Percentiles rank a stretch among this genome's conserved stretches.
Conservation (phyloP, 2,113 vertebrate species). For the Pollimyrus isidori region DNA sequence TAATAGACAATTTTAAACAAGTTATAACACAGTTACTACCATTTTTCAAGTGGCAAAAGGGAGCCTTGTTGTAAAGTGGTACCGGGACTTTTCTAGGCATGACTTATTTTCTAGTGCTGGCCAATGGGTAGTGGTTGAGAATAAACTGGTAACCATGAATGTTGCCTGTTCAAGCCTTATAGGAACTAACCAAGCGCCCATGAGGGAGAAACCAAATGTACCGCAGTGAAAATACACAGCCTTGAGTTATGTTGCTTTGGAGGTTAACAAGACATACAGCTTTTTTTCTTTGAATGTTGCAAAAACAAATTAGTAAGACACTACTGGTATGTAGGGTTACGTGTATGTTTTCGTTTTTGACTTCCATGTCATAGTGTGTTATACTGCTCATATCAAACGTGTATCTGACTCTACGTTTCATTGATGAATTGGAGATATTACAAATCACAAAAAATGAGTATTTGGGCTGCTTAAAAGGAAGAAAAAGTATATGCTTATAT, state of each 20-base stretch:
- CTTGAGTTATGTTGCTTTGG: not conserved
- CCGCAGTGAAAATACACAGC: not conserved
- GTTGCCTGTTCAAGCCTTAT: not conserved
- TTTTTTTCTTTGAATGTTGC: not conserved
- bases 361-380: not conserved
- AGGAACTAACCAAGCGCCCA: not conserved
- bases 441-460: not conserved
- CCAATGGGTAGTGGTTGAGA: not conserved
- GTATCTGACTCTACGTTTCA: not conserved
- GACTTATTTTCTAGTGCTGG: not conserved
- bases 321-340: not conserved
- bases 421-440: not conserved
- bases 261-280: not conserved
- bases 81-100: not conserved
- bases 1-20: too few relatives aligned
- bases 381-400: not conserved
- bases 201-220: not conserved
- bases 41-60: too few relatives aligned
- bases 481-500: not conserved
- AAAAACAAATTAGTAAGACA: not conserved
- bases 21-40: too few relatives aligned
- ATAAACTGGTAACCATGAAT: not conserved
- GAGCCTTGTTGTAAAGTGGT: too few relatives aligned
- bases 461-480: not conserved
- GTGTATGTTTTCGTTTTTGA: not conserved